Percentiles rank a stretch among this genome's conserved stretches.
These are phyloP conservation scores for Hypomecis atomaria DNA, from an alignment of 2,888 invertebrate genomes.

Conservation along the genomic window DNA sequence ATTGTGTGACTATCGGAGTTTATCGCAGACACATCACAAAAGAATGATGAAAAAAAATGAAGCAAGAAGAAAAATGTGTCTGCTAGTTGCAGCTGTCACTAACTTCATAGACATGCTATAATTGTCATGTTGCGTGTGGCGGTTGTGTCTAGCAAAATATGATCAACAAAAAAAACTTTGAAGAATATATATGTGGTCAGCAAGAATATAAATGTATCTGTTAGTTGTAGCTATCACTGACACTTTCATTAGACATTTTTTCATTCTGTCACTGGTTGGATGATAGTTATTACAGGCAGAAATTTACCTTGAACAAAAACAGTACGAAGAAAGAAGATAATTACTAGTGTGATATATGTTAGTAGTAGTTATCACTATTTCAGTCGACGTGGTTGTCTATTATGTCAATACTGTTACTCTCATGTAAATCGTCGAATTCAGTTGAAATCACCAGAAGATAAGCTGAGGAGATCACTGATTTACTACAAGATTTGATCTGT, in stretches of 20 bases:
- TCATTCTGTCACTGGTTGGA: constrained; percentile 36
- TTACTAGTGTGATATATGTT: constrained; percentile 3
- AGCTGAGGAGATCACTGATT: too few species aligned
- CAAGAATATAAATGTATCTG: not conserved
- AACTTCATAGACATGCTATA: constrained; percentile 26
- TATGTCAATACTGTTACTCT: constrained; percentile 33
- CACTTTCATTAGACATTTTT: constrained; percentile 41
- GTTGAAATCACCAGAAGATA: too few species aligned
- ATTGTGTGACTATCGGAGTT: constrained; percentile 1
- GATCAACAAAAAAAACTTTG: not conserved
- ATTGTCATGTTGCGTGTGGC: constrained; percentile 28
- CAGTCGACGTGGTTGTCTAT: constrained; percentile 37
- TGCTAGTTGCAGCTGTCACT: constrained; percentile 25
- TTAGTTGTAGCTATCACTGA: constrained; percentile 30
- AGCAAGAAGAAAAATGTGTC: not conserved
- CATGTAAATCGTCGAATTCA: too few species aligned
- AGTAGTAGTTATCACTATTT: constrained; percentile 29
- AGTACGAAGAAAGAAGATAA: too few species aligned
- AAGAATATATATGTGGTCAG: too few species aligned
- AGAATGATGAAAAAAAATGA: too few species aligned
- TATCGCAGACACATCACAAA: constrained; percentile 3
- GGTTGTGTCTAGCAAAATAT: constrained; percentile 7
- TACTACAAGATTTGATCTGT: not conserved
- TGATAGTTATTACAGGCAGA: constrained; percentile 24
- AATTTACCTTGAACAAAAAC: not conserved